phyloP scores from a whole-genome alignment of 2,888 invertebrate genomes.

The Sminthurides aquaticus region DNA sequence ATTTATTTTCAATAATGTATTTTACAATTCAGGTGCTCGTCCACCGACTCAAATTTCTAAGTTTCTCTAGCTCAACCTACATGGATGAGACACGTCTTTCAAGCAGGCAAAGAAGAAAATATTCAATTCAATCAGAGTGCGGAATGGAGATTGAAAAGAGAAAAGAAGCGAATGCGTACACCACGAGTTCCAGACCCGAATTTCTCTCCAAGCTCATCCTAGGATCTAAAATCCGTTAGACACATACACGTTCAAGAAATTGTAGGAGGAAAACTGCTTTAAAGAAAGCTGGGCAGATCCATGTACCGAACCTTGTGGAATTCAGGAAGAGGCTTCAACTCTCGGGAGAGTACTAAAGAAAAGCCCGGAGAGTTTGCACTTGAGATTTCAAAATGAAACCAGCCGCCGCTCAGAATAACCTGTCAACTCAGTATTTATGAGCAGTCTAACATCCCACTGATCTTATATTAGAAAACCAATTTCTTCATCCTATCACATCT shows the following conservation, averaged over 20 bases:
- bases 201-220: too few relatives aligned
- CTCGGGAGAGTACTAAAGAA: conserved; percentile 40
- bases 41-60: too few relatives aligned
- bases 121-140: background rate
- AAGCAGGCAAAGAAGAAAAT: background rate
- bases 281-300: background rate
- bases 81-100: too few relatives aligned
- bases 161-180: background rate
- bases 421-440: conserved; percentile 42
- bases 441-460: conserved; percentile 39
- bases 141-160: background rate
- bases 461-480: conserved; percentile 42
- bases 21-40: too few relatives aligned
- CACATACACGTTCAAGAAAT: too few relatives aligned
- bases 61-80: too few relatives aligned
- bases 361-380: conserved; percentile 39
- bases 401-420: conserved; percentile 38
- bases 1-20: too few relatives aligned
- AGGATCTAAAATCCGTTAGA: background rate
- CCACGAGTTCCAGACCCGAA: background rate
- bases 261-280: too few relatives aligned
- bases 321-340: conserved; percentile 18
- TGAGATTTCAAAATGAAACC: conserved; percentile 38
- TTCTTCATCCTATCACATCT: conserved; percentile 32
- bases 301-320: background rate